Evolutionary conservation across 2,797 vertebrate species (phyloP).

Genomic region (Hipposideros larvatus): DNA sequence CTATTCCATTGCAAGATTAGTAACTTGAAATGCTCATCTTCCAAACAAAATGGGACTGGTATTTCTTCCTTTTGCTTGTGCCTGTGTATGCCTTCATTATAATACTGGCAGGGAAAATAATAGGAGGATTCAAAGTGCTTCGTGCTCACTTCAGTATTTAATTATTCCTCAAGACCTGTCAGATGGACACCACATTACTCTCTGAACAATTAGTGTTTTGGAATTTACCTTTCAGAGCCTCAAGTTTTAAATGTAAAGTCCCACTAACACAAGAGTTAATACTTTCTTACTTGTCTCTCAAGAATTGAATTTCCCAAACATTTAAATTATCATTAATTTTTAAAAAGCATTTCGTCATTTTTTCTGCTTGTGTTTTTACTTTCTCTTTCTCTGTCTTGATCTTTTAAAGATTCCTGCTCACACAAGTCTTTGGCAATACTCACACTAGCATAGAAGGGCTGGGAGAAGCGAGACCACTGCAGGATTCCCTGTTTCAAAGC

Average conservation of each 20-base stretch:
- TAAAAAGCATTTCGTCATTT: slow-evolving; percentile 61
- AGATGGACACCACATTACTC: slow-evolving; percentile 37
- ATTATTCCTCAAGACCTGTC: slow-evolving; percentile 60
- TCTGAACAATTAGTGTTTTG: slow-evolving; percentile 75
- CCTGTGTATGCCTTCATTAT: slow-evolving; percentile 50
- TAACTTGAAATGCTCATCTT: slow-evolving; percentile 60
- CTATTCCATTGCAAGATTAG: slow-evolving; percentile 67
- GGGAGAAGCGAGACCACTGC: slow-evolving; percentile 88
- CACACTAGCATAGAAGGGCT: slow-evolving; percentile 83
- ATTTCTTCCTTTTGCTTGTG: slow-evolving; percentile 42
- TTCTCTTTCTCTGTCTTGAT: slow-evolving; percentile 79
- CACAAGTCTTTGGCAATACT: slow-evolving; percentile 85
- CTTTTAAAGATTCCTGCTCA: slow-evolving; percentile 86
- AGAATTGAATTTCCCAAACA: slow-evolving; percentile 70
- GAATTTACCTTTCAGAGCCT: slow-evolving; percentile 70
- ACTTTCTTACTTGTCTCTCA: slow-evolving; percentile 30
- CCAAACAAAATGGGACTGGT: slow-evolving; percentile 52
- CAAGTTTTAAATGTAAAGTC: slow-evolving; percentile 43
- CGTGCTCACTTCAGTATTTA: slow-evolving; percentile 55
- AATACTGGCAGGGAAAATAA: slow-evolving; percentile 54
- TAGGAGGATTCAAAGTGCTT: slow-evolving; percentile 63
- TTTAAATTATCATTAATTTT: slow-evolving; percentile 81
- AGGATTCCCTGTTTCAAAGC: slow-evolving; percentile 91
- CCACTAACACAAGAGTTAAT: slow-evolving; percentile 39
- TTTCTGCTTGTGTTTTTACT: slow-evolving; percentile 72